Conservation (phyloP, 30 jellyfish, hydroid and myxozoan species). For the Turritopsis rubra region DNA sequence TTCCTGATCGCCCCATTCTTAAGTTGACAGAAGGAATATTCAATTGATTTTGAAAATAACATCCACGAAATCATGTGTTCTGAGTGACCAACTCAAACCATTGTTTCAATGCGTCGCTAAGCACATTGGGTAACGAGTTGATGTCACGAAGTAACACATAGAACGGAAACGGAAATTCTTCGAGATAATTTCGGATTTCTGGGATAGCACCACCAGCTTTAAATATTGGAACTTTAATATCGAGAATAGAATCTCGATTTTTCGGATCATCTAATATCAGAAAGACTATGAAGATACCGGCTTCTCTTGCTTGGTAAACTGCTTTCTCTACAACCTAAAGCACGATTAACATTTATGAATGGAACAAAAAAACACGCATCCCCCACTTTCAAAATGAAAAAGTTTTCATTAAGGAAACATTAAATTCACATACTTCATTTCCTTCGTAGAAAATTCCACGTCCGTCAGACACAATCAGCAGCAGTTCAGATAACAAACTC, state of each 20-base stretch:
- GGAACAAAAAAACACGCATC: too few species aligned
- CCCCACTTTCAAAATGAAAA: too few species aligned
- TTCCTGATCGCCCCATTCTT: neutral
- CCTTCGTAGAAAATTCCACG: slow-evolving; percentile 97
- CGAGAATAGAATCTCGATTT: slow-evolving; percentile 80
- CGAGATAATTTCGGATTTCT: slow-evolving; percentile 71
- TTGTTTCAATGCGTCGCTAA: slow-evolving; percentile 83
- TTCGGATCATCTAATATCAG: slow-evolving; percentile 80
- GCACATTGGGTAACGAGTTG: slow-evolving; percentile 65
- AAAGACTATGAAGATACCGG: slow-evolving; percentile 75
- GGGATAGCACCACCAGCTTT: slow-evolving; percentile 60
- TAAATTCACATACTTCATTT: slow-evolving; percentile 45
- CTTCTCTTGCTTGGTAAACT: slow-evolving; percentile 68
- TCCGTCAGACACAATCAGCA: slow-evolving; percentile 90
- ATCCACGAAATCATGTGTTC: neutral
- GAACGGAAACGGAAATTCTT: slow-evolving; percentile 88
- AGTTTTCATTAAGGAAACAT: neutral
- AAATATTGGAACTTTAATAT: slow-evolving; percentile 86
- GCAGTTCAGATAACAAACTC: slow-evolving; percentile 54
- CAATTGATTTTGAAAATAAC: neutral
- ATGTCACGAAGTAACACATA: slow-evolving; percentile 68
- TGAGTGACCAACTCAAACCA: slow-evolving; percentile 87
- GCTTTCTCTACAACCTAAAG: slow-evolving; percentile 64
- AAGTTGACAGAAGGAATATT: too few species aligned
- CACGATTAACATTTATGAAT: neutral